Percentiles rank a stretch among this genome's conserved stretches.
These are phyloP conservation scores for Callosobruchus maculatus DNA, from an alignment of 2,888 invertebrate genomes.

Conservation along the genomic window DNA sequence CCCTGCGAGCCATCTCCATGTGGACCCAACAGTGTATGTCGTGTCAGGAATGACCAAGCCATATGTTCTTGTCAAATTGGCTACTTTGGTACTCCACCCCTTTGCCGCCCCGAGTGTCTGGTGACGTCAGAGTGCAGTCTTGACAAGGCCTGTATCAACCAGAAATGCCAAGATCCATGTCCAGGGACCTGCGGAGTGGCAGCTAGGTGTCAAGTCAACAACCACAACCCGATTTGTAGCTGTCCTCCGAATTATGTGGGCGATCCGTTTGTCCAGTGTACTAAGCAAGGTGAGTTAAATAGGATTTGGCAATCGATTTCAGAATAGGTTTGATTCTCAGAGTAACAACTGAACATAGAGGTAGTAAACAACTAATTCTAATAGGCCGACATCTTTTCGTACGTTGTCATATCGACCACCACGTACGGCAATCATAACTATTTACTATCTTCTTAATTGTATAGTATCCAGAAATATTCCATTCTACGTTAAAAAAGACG, in stretches of 20 bases:
- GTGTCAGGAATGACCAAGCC: conserved; percentile 54
- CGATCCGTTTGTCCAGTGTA: conserved; percentile 57
- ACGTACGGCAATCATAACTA: no score
- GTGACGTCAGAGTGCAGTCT: conserved; percentile 59
- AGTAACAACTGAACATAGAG: no score
- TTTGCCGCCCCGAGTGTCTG: conserved; percentile 59
- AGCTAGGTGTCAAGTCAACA: conserved; percentile 57
- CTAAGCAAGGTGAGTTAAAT: conserved; percentile 45
- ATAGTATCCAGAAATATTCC: no score
- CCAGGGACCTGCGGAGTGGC: conserved; percentile 57
- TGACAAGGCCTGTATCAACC: conserved; percentile 59
- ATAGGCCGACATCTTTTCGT: no score
- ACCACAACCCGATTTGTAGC: conserved; percentile 63
- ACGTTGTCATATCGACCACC: no score
- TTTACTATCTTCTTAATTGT: no score
- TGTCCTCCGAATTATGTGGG: conserved; percentile 59
- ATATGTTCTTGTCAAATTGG: conserved; percentile 61
- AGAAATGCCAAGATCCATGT: conserved; percentile 63
- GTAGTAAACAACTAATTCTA: no score
- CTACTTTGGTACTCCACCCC: conserved; percentile 58
- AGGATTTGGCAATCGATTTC: no score
- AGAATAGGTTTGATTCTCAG: no score
- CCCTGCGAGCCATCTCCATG: conserved; percentile 61
- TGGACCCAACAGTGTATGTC: conserved; percentile 59
- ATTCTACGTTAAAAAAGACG: no score